Conservation (phyloP, 37 sponge, comb jelly and placozoan species). For the Oopsacas minuta region DNA sequence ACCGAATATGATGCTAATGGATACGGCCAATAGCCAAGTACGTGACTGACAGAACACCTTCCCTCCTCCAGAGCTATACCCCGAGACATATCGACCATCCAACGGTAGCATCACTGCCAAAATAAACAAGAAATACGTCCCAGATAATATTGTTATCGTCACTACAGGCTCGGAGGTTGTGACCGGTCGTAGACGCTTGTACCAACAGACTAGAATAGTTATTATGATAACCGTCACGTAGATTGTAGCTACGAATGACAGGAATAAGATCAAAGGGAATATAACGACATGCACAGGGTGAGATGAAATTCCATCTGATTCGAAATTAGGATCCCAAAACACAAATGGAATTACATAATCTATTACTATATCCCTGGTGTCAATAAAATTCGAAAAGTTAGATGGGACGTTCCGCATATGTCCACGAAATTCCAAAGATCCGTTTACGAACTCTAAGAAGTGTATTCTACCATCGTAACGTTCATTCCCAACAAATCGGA, state of each 20-base stretch:
- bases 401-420: not conserved
- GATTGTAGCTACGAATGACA: not conserved
- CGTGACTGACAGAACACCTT: not conserved
- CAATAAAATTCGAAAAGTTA: not conserved
- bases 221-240: not conserved
- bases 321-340: not conserved
- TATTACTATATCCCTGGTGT: not conserved
- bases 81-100: not conserved
- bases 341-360: not conserved
- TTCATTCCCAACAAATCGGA: not conserved
- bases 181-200: not conserved
- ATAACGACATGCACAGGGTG: not conserved
- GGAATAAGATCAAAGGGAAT: not conserved
- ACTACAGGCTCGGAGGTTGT: not conserved
- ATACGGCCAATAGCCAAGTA: not conserved
- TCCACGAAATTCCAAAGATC: not conserved
- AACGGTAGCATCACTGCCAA: conserved; percentile 1
- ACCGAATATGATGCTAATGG: not conserved
- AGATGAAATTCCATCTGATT: not conserved
- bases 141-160: not conserved
- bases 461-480: conserved; percentile 6
- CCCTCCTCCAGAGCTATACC: not conserved
- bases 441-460: not conserved
- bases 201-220: not conserved
- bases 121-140: not conserved